phyloP scores from a whole-genome alignment of 2,797 vertebrate genomes.

The Pangasius sanitwongsei region DNA sequence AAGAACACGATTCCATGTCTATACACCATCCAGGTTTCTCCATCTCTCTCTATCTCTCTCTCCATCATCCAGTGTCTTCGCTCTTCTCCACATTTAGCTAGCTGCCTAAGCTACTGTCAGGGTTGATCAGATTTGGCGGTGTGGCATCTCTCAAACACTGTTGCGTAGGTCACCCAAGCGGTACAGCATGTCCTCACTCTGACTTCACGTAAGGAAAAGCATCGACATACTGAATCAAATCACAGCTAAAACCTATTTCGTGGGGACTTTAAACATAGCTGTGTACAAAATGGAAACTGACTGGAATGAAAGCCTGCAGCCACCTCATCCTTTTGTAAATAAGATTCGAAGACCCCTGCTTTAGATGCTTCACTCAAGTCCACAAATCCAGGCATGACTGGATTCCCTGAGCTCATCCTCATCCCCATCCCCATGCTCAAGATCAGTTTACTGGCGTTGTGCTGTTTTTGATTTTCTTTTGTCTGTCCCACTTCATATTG shows the following conservation, averaged over 20 bases:
- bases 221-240: background rate
- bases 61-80: background rate
- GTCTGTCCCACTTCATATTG: conserved; percentile 21
- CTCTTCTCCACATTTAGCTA: background rate
- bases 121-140: background rate
- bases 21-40: background rate
- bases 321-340: background rate
- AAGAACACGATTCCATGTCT: background rate
- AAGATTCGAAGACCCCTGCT: background rate
- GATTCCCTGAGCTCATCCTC: background rate
- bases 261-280: background rate
- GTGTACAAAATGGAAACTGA: background rate
- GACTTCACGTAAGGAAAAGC: background rate
- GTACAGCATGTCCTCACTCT: background rate
- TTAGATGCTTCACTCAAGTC: background rate
- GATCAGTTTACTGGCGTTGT: conserved; percentile 39
- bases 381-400: background rate
- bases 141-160: background rate
- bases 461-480: conserved; percentile 22
- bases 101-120: background rate
- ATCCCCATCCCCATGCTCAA: background rate
- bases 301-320: background rate
- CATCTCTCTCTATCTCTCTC: background rate
- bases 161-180: background rate
- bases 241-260: background rate